Percentiles rank a stretch among this genome's conserved stretches.
phyloP scores from a whole-genome alignment of 2,888 invertebrate species.

The Chrysolina haemoptera region DNA sequence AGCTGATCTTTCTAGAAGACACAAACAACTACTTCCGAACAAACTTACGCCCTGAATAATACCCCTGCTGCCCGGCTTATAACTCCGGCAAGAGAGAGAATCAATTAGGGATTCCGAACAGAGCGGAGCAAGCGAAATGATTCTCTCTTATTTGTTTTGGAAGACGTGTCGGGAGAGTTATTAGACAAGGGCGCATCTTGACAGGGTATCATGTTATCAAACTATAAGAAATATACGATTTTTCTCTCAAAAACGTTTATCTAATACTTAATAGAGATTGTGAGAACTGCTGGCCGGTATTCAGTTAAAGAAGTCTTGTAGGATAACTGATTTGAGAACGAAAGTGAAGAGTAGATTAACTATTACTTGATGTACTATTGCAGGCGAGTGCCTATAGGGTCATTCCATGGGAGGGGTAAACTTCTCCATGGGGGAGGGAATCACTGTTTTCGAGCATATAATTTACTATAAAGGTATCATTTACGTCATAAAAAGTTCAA shows the following conservation, averaged over 20 bases:
- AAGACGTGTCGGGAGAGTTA: constrained; percentile 33
- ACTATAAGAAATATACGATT: background rate
- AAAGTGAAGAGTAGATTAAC: background rate
- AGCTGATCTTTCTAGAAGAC: constrained; percentile 20
- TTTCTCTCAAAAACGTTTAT: no score
- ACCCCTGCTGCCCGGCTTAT: constrained; percentile 6
- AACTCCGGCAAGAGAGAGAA: constrained; percentile 18
- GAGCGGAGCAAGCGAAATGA: constrained; percentile 23
- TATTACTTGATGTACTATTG: no score
- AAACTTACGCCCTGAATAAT: constrained; percentile 20
- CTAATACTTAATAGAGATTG: no score
- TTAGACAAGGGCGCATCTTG: constrained; percentile 32
- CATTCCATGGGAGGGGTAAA: no score
- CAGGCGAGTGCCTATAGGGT: no score
- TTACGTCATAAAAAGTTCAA: no score
- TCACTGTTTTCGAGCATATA: no score
- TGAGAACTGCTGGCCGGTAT: background rate
- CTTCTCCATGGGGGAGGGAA: no score
- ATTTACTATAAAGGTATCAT: no score
- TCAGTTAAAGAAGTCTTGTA: background rate
- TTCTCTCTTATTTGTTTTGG: constrained; percentile 34
- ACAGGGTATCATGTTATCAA: constrained; percentile 21
- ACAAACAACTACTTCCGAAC: constrained; percentile 20
- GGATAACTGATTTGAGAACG: background rate
- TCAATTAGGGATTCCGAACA: constrained; percentile 39